Evolutionary conservation across 1,140 invertebrate genomes (phyloP), one percentile per base, ranked within the genome.

Genomic region (Papilio xuthus): DNA sequence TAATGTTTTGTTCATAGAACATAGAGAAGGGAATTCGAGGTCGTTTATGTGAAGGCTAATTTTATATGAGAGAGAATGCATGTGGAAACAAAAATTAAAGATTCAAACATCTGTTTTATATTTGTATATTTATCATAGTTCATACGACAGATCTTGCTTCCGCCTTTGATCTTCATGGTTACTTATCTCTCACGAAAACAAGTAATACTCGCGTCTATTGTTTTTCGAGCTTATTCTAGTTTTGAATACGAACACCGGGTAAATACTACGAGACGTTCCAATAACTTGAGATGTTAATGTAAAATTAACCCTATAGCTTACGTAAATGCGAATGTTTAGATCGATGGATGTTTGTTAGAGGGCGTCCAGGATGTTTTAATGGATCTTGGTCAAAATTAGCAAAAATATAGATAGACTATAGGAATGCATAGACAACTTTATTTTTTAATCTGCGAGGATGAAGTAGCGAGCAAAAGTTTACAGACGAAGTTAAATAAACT

Each of bases 101-200:
- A 20, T 20, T 70, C 67, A 23, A 23, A 44, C 10, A 37, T 72
- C 20, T 18, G 41, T 18, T 41, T 41, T 42, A 41, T 71, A 71
- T 72, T 72, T 72, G 70, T 41, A 72, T 72, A 72, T 47, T 44
- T 72, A 44, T 44, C 70, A 41, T 44, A 20, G 44, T 42, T 47
- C 13, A 47, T 72, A 72, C 37, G 28, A 72, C 37, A 47, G 18
- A 44, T 20, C 20, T 44, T 72, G 28, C 41, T 72, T 72, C 70
- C 70, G 70, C 70, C 18, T 70, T 37, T 37, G 12, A 37, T n/a
- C 18, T 72, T 72, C 70, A 72, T 41, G 70, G 42, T 44, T 20
- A 72, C n/a, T 72, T 72, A 60, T 60, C 56, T 28, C 44, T 10
- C 56, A 60, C 23, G 56, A 60, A 60, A 60, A 26, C 23, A 26